Evolutionary conservation across 2,797 vertebrate species (phyloP).

Genomic region (Clarias fuscus): DNA sequence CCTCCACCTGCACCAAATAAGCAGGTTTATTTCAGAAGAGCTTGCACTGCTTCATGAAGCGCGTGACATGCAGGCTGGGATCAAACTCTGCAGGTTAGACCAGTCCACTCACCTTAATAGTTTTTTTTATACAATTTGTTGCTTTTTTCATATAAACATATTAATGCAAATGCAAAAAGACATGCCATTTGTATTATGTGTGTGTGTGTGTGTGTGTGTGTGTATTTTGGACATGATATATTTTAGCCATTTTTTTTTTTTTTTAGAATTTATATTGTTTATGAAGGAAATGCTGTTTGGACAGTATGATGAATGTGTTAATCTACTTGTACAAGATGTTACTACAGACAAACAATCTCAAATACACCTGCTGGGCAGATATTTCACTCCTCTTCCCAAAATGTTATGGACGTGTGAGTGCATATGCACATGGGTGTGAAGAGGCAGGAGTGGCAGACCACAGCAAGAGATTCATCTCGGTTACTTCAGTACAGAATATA

Average conservation of each 20-base stretch:
- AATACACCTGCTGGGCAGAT: conserved; percentile 37
- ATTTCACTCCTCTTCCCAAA: conserved; percentile 25
- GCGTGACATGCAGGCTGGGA: background rate
- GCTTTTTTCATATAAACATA: background rate
- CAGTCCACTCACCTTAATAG: background rate
- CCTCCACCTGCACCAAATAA: conserved; percentile 12
- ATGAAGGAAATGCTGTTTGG: background rate
- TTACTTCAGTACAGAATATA: conserved; percentile 37
- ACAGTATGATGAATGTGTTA: background rate
- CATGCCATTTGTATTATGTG: background rate
- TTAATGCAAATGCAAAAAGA: background rate
- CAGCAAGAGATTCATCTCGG: conserved; percentile 37
- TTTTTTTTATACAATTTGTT: background rate
- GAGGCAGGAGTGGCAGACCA: conserved; percentile 22
- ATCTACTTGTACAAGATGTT: background rate
- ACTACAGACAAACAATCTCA: conserved; percentile 16
- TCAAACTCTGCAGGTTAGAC: conserved; percentile 10
- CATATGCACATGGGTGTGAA: conserved; percentile 22
- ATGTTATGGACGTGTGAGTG: conserved; percentile 5
- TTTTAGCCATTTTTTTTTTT: background rate
- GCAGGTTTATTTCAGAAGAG: background rate
- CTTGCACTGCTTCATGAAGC: background rate
- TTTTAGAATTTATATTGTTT: background rate
- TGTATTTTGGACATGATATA: too few species aligned
- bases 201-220: background rate